Conservation (phyloP, 2,888 invertebrate genomes). For the Lasioglossum morio region DNA sequence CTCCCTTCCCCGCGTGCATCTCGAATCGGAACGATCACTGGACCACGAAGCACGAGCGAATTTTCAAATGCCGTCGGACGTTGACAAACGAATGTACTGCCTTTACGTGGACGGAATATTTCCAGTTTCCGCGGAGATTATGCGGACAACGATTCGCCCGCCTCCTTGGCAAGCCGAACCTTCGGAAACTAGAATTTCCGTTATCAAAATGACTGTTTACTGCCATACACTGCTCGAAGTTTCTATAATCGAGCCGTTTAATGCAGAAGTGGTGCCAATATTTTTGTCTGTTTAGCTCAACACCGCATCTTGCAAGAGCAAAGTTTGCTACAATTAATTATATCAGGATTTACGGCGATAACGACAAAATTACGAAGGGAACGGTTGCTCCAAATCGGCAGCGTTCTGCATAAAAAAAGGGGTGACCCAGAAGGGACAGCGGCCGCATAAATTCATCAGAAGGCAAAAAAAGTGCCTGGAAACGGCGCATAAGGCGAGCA, state of each 20-base stretch:
- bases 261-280: no score
- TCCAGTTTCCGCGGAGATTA: constrained; percentile 12
- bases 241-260: no score
- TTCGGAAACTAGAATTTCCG: neutral
- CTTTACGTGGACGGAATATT: constrained; percentile 18
- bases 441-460: constrained; percentile 19
- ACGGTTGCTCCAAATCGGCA: no score
- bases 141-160: constrained; percentile 5
- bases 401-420: neutral
- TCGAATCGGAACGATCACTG: constrained; percentile 33
- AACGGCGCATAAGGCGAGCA: constrained; percentile 34
- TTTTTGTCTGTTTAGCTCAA: no score
- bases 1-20: constrained; percentile 26
- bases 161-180: constrained; percentile 19
- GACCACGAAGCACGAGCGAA: constrained; percentile 19
- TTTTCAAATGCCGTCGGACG: constrained; percentile 20
- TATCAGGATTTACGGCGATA: no score
- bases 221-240: neutral
- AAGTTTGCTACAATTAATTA: no score
- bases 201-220: neutral
- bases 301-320: no score
- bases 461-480: constrained; percentile 12
- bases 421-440: neutral
- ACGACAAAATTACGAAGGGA: no score
- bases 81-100: constrained; percentile 33